phyloP scores from a whole-genome alignment of 2,113 vertebrate species.

The Capreolus pygargus region DNA sequence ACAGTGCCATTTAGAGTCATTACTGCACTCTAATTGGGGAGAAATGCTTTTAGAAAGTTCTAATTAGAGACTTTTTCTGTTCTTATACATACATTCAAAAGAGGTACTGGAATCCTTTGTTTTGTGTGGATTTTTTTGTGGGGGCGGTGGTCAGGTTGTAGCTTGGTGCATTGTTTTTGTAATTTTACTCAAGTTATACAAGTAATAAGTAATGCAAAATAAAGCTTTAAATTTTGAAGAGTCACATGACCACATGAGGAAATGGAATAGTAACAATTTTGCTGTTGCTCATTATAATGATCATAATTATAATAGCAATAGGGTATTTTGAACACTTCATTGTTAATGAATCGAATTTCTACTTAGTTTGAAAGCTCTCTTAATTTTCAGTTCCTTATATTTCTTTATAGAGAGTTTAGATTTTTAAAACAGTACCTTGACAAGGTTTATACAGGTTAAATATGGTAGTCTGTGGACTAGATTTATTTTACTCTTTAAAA shows the following conservation, averaged over 20 bases:
- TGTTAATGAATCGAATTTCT: background rate
- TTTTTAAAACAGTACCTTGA: background rate
- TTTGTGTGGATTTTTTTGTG: background rate
- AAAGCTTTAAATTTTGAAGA: background rate
- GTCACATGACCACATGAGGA: background rate
- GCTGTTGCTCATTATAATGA: background rate
- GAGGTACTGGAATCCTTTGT: background rate
- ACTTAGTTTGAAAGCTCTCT: background rate
- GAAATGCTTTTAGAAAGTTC: conserved; percentile 65
- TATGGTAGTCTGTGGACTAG: background rate
- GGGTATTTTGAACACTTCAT: background rate
- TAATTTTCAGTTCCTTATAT: conserved; percentile 10
- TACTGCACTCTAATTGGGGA: conserved; percentile 64
- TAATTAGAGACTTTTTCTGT: conserved; percentile 56
- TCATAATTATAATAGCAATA: background rate
- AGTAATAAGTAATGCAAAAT: background rate
- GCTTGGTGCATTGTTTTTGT: background rate
- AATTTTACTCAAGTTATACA: background rate
- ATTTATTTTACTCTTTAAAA: background rate
- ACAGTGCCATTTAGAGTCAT: conserved; percentile 62
- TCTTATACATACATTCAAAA: conserved; percentile 40
- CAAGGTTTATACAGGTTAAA: background rate
- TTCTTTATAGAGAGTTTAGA: conserved; percentile 10
- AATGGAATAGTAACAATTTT: background rate
- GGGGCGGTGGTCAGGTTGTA: background rate